A percentile compares a stretch with the other conserved stretches of the same genome.
Conservation (phyloP, 2,113 vertebrate species). For the Pangasianodon gigas region DNA sequence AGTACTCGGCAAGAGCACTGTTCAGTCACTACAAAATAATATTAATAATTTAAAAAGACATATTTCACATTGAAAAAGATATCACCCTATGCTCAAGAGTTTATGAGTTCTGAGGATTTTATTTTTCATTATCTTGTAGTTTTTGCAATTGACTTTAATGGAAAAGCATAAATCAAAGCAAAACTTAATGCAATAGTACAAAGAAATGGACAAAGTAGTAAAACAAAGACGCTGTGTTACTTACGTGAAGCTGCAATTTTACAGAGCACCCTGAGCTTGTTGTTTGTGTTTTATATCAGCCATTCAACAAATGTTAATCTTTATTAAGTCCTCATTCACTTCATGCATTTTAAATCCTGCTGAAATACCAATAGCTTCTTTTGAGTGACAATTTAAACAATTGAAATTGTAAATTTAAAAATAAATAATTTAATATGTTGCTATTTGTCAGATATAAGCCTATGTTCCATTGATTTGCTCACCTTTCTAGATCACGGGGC, state of each 20-base stretch:
- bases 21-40: background rate
- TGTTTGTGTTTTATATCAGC: background rate
- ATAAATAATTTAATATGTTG: background rate
- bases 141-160: background rate
- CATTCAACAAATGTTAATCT: background rate
- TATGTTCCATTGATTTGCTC: background rate
- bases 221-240: background rate
- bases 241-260: background rate
- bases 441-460: background rate
- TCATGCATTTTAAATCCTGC: background rate
- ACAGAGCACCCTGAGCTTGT: background rate
- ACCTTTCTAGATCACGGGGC: background rate
- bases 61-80: background rate
- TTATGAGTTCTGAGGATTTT: background rate
- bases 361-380: no score
- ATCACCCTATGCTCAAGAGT: background rate
- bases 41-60: background rate
- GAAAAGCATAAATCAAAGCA: conserved; percentile 11
- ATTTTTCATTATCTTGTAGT: background rate
- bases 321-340: background rate
- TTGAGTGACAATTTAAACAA: background rate
- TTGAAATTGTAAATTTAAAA: background rate
- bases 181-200: no score
- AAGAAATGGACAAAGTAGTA: background rate
- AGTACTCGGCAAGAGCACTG: background rate